These are phyloP conservation scores for Eubucco bourcierii DNA, from an alignment of 2,113 vertebrate species.

Conservation along the genomic window DNA sequence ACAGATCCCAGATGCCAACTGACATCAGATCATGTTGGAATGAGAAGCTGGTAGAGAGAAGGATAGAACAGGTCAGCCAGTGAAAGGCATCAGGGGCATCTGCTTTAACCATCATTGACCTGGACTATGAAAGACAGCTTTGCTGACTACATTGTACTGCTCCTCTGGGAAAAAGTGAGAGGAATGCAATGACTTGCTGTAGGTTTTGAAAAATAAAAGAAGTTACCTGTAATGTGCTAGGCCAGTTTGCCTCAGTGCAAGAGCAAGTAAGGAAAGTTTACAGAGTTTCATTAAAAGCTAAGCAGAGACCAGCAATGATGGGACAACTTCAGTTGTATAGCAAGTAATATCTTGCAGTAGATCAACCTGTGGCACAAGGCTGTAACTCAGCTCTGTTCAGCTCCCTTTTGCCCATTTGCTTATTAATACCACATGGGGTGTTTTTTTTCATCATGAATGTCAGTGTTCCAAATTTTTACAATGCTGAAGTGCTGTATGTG, in stretches of 20 bases:
- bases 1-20: background rate
- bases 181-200: background rate
- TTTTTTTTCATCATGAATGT: background rate
- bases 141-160: fast-evolving
- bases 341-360: background rate
- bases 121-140: background rate
- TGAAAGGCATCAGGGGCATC: background rate
- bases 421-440: background rate
- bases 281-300: background rate
- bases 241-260: background rate
- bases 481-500: background rate
- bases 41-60: background rate
- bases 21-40: background rate
- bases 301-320: background rate
- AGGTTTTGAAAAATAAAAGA: background rate
- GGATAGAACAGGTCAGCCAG: background rate
- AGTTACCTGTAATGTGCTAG: background rate
- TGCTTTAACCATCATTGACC: background rate
- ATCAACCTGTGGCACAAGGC: background rate
- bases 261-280: fast-evolving
- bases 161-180: background rate
- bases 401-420: background rate
- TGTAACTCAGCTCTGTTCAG: background rate
- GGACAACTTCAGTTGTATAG: background rate
- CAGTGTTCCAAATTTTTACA: background rate